Evolutionary conservation across 1,140 invertebrate genomes (phyloP), one percentile per base, ranked within the genome.

Genomic region (Drosophila arawakana): DNA sequence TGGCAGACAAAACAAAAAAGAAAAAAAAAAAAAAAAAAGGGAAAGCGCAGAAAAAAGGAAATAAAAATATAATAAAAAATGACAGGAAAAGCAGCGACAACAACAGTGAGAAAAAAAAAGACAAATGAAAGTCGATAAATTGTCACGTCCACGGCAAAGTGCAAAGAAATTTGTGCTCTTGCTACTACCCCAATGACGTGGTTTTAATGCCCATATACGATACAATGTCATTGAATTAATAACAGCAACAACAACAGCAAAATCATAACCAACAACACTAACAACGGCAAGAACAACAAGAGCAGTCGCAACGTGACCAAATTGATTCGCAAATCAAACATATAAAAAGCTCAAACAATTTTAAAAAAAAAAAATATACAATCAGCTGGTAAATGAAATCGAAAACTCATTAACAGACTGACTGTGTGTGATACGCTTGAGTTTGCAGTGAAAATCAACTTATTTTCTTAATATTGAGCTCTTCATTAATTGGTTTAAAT

Each of bases 91-190:
- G 15, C 39, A 55, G 7, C 41, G 15, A 55, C 39, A 49, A 62
- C 34, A 54, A 54, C 43, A 49, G 25, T 18, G 41, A 35, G 21
- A 13, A 43, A 10, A 39, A 73, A 73, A 21, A 54, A 60, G 66
- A 60, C 34, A 68, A 73, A 68, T 68, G 65, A 68, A 67, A 61
- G 57, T 59, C 57, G 49, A 73, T 73, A 55, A 73, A 73, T 73
- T 73, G 55, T 73, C 63, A 54, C 25, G 57, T 69, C 25, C 25
- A 18, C 49, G 15, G 50, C 50, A 34, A 37, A 39, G n/a, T 21
- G 61, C 21, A 50, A 63, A 49, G 46, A 61, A 61, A 49, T 52
- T 41, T 63, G 46, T 37, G 39, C 39, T 43, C 21, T 50, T 55
- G 13, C 4, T 30, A 8, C 39, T 13, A 13, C 21, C 11, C 25